A percentile compares a stretch with the other conserved stretches of the same genome.
phyloP scores from a whole-genome alignment of 2,888 invertebrate genomes.

The Brenthis daphne region DNA sequence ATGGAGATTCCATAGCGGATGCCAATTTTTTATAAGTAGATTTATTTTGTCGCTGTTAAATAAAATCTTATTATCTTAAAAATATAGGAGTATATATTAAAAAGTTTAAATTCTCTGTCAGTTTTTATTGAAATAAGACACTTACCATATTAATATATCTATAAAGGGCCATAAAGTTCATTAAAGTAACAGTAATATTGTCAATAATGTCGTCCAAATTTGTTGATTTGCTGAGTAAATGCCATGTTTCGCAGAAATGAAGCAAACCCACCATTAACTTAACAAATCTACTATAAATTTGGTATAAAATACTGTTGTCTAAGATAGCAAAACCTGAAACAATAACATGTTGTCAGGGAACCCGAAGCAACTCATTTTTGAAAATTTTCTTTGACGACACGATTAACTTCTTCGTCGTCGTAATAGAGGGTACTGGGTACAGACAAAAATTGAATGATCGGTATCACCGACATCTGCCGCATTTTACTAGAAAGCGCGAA shows the following conservation, averaged over 20 bases:
- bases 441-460: too few relatives aligned
- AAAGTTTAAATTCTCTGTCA: too few relatives aligned
- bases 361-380: too few relatives aligned
- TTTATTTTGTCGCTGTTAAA: conserved; percentile 53
- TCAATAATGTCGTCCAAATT: conserved; percentile 56
- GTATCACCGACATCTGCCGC: too few relatives aligned
- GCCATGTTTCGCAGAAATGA: conserved; percentile 57
- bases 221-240: conserved; percentile 48
- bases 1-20: conserved; percentile 56
- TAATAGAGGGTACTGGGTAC: too few relatives aligned
- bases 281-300: conserved; percentile 53
- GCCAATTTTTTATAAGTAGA: conserved; percentile 56
- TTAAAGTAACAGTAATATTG: conserved; percentile 53
- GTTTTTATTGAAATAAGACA: conserved; percentile 8
- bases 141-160: conserved; percentile 64
- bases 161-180: conserved; percentile 59
- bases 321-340: conserved; percentile 41
- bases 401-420: too few relatives aligned
- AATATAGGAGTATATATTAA: too few relatives aligned
- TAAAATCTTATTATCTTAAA: conserved; percentile 4
- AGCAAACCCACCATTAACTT: conserved; percentile 52
- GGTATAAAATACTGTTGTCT: conserved; percentile 51
- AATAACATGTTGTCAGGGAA: conserved; percentile 4
- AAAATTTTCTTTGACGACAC: too few relatives aligned
- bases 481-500: too few relatives aligned